A percentile compares a stretch with the other conserved stretches of the same genome.
phyloP scores from a whole-genome alignment of 2,797 vertebrate species.

The Parambassis ranga region DNA sequence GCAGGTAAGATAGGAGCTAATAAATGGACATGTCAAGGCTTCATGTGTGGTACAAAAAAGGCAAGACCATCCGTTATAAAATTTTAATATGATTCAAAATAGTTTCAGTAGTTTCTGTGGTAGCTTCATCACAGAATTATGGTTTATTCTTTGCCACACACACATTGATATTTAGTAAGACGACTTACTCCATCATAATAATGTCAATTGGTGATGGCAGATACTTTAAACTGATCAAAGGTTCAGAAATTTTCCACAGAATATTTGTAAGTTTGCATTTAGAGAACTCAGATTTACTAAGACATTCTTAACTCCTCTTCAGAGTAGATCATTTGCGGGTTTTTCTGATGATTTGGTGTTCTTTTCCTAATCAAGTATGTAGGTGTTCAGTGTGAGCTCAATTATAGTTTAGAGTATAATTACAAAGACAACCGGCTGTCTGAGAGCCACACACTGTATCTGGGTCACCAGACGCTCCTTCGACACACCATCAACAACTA shows the following conservation, averaged over 20 bases:
- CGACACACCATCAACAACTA: constrained; percentile 4
- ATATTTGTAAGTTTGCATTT: not conserved
- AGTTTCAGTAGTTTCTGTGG: too few relatives aligned
- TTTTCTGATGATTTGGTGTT: not conserved
- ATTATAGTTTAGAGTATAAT: constrained; percentile 9
- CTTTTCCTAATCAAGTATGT: not conserved
- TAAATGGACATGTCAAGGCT: too few relatives aligned
- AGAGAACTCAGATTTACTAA: not conserved
- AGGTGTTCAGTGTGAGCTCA: not conserved
- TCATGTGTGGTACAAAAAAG: not conserved
- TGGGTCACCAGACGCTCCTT: constrained; percentile 4
- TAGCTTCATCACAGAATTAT: too few relatives aligned
- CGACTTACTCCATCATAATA: too few relatives aligned
- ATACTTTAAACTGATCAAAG: too few relatives aligned
- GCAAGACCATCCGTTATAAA: too few relatives aligned
- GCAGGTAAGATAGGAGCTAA: constrained; percentile 72
- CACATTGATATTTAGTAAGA: too few relatives aligned
- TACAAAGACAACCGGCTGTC: not conserved
- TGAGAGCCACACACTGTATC: not conserved
- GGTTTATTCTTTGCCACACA: too few relatives aligned
- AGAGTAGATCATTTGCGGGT: not conserved
- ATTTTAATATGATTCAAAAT: too few relatives aligned
- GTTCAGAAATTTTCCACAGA: too few relatives aligned
- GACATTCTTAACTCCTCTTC: not conserved
- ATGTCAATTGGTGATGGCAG: too few relatives aligned